Percentiles rank a stretch among this genome's conserved stretches.
Conservation (phyloP, 2,888 invertebrate genomes). For the Cephus nigrinus region DNA sequence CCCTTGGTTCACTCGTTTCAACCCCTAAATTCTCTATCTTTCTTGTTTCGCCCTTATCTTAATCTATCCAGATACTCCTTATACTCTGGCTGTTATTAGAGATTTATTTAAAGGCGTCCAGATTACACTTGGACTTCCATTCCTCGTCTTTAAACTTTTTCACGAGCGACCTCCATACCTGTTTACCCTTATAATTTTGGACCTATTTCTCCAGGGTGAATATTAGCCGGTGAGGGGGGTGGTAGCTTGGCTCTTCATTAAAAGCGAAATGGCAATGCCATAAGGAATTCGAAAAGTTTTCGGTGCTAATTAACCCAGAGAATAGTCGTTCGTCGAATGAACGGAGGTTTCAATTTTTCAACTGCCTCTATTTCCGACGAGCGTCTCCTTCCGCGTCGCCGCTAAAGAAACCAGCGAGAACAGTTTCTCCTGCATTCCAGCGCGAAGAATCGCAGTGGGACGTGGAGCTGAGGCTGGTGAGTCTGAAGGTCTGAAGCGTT, state of each 20-base stretch:
- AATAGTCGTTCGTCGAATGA: background rate
- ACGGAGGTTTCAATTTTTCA: constrained; percentile 19
- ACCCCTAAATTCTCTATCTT: constrained; percentile 3
- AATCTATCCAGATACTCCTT: background rate
- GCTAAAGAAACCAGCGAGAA: constrained; percentile 16
- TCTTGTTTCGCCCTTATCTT: constrained; percentile 3
- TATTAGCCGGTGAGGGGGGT: background rate
- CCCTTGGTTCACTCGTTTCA: background rate
- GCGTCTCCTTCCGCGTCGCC: background rate
- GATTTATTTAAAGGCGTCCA: background rate
- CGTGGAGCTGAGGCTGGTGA: background rate
- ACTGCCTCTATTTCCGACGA: constrained; percentile 13
- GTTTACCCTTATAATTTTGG: background rate
- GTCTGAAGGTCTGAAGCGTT: constrained; percentile 7
- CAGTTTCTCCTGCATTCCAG: constrained; percentile 19
- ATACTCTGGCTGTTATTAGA: background rate
- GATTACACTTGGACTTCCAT: background rate
- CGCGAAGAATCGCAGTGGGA: background rate
- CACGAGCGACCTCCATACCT: background rate
- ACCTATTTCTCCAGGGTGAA: background rate
- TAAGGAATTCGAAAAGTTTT: background rate
- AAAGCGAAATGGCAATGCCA: background rate
- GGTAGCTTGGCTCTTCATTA: background rate
- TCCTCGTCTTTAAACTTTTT: background rate
- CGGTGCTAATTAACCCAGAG: background rate